Conservation (phyloP, 2,113 vertebrate genomes). For the Nyctibius bracteatus region DNA sequence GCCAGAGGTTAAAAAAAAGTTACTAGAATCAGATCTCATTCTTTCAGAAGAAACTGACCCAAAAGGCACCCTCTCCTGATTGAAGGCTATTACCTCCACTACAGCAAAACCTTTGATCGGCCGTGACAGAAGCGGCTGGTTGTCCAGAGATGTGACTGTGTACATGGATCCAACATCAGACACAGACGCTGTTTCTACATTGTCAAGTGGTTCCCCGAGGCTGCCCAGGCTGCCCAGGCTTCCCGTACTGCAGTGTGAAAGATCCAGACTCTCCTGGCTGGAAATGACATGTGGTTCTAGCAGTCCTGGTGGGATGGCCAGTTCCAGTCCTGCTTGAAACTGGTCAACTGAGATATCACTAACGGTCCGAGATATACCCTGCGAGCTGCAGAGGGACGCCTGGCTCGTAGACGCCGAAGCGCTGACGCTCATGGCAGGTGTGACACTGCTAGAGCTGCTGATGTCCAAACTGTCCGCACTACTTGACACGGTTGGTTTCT, state of each 20-base stretch:
- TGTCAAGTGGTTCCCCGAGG: constrained; percentile 87
- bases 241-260: constrained; percentile 92
- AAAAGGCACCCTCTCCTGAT: not conserved
- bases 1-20: not conserved
- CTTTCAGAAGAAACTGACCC: not conserved
- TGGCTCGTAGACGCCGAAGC: constrained; percentile 92
- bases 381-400: constrained; percentile 93
- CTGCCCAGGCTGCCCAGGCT: constrained; percentile 94
- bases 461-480: constrained; percentile 84
- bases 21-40: not conserved
- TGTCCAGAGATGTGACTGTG: constrained; percentile 87
- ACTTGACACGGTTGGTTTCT: constrained; percentile 72
- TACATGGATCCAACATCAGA: constrained; percentile 89
- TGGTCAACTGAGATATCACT: constrained; percentile 89
- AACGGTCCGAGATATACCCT: constrained; percentile 85
- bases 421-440: constrained; percentile 87
- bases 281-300: constrained; percentile 86
- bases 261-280: constrained; percentile 95
- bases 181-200: constrained; percentile 78
- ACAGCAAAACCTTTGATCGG: constrained; percentile 97
- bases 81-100: constrained; percentile 82
- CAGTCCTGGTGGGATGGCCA: constrained; percentile 74
- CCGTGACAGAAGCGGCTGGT: constrained; percentile 75
- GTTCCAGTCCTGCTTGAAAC: constrained; percentile 75
- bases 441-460: constrained; percentile 90